phyloP scores from a whole-genome alignment of 2,888 invertebrate genomes.

The Limnephilus lunatus region DNA sequence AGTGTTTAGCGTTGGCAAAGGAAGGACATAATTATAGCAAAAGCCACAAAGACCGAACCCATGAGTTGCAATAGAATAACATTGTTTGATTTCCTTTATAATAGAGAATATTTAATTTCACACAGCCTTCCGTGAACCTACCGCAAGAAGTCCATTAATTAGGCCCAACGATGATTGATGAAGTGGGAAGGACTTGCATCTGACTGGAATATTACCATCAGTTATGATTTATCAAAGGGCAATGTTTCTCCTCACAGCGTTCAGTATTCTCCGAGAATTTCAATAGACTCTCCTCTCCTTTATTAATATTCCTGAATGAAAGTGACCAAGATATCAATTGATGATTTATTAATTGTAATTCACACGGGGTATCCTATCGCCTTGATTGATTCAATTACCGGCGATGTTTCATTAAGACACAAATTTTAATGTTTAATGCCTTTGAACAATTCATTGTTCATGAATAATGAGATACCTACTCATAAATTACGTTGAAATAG shows the following conservation, averaged over 20 bases:
- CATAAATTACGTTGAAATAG: not conserved
- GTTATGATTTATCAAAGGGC: conserved; percentile 44
- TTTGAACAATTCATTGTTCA: not conserved
- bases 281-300: conserved; percentile 12
- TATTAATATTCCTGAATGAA: conserved; percentile 31
- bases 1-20: not conserved
- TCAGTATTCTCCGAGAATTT: not conserved
- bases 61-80: conserved; percentile 23
- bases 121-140: conserved; percentile 49
- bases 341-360: conserved; percentile 43
- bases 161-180: conserved; percentile 59
- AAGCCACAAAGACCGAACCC: conserved; percentile 3
- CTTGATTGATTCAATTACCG: conserved; percentile 38
- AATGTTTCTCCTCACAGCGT: conserved; percentile 30
- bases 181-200: conserved; percentile 19
- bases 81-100: conserved; percentile 37
- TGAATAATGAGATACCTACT: not conserved
- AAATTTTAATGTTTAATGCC: not conserved
- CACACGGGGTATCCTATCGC: not conserved
- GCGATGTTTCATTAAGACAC: conserved; percentile 1
- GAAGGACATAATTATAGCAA: not conserved
- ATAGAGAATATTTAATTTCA: conserved; percentile 37
- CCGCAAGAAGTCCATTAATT: conserved; percentile 57
- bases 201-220: conserved; percentile 33
- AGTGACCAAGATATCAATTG: conserved; percentile 33